phyloP scores from a whole-genome alignment of 2,888 invertebrate genomes.

The Odiellus spinosus region DNA sequence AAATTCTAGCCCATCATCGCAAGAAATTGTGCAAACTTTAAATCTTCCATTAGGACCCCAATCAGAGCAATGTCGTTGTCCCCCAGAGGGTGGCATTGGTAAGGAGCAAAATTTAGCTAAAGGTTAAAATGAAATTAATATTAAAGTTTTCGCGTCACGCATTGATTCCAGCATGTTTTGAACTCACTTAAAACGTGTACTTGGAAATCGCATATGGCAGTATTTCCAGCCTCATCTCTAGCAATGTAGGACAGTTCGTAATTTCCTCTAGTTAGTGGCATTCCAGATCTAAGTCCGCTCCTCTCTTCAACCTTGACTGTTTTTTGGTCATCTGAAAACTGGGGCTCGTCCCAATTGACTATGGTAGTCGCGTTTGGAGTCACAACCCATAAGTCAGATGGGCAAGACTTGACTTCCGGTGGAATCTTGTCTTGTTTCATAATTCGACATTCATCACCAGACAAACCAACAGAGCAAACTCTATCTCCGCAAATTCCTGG shows the following conservation, averaged over 20 bases:
- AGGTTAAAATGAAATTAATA: conserved; percentile 5
- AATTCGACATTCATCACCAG: conserved; percentile 68
- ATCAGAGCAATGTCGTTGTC: conserved; percentile 76
- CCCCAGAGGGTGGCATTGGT: conserved; percentile 74
- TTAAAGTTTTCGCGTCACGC: conserved; percentile 2
- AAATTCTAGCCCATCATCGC: conserved; percentile 67
- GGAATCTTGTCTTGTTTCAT: conserved; percentile 65
- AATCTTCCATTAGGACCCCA: conserved; percentile 95
- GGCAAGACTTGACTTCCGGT: conserved; percentile 74
- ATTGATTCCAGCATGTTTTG: neutral
- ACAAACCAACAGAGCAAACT: conserved; percentile 71
- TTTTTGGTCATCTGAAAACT: conserved; percentile 58
- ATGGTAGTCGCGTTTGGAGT: conserved; percentile 78
- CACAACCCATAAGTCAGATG: conserved; percentile 84
- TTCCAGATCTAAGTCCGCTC: conserved; percentile 17
- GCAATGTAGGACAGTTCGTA: conserved; percentile 68
- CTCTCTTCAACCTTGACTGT: conserved; percentile 17
- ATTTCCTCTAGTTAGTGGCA: conserved; percentile 18
- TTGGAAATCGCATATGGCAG: conserved; percentile 78
- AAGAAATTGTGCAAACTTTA: conserved; percentile 82
- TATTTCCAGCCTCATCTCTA: conserved; percentile 76
- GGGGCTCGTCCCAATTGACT: conserved; percentile 81
- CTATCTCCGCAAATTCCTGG: conserved; percentile 83
- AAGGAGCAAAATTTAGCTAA: conserved; percentile 81
- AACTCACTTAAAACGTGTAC: conserved; percentile 62